A percentile compares a stretch with the other conserved stretches of the same genome.
phyloP scores from a whole-genome alignment of 2,888 invertebrate species.

The Nephrocerus scutellatus region DNA sequence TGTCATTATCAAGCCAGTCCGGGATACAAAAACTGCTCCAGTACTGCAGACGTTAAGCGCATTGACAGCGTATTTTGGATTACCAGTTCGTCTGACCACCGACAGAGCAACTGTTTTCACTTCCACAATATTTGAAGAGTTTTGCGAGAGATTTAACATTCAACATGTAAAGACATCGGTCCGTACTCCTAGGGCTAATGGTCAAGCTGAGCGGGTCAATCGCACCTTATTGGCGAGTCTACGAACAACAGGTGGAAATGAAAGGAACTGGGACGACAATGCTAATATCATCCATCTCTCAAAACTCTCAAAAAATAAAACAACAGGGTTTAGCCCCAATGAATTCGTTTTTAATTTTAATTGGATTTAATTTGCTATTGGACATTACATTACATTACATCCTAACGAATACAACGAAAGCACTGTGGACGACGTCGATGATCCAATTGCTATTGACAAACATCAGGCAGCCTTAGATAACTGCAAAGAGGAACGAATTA shows the following conservation, averaged over 20 bases:
- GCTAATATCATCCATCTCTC: not conserved
- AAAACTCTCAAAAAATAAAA: slow-evolving; percentile 3
- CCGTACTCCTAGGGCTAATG: too few relatives aligned
- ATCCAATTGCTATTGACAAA: slow-evolving; percentile 3
- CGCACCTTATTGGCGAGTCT: slow-evolving; percentile 1
- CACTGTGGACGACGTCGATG: not conserved
- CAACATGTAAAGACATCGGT: too few relatives aligned
- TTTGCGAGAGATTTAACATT: too few relatives aligned
- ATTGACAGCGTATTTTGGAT: too few relatives aligned
- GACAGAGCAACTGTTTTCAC: too few relatives aligned
- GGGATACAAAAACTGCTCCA: too few relatives aligned
- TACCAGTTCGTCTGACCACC: too few relatives aligned
- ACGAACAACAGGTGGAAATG: not conserved
- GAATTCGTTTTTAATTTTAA: slow-evolving; percentile 3
- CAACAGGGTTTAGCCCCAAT: slow-evolving; percentile 2
- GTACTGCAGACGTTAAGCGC: not conserved
- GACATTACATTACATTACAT: slow-evolving; percentile 4
- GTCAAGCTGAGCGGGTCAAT: slow-evolving; percentile 1
- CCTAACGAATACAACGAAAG: not conserved
- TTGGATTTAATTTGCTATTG: too few relatives aligned
- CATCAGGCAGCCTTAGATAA: not conserved
- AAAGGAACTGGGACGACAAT: not conserved
- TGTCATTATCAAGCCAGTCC: too few relatives aligned
- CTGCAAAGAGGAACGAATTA: slow-evolving; percentile 1
- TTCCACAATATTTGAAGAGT: too few relatives aligned